Evolutionary conservation across 2,113 vertebrate species (phyloP).

Genomic region (Shinisaurus crocodilurus): DNA sequence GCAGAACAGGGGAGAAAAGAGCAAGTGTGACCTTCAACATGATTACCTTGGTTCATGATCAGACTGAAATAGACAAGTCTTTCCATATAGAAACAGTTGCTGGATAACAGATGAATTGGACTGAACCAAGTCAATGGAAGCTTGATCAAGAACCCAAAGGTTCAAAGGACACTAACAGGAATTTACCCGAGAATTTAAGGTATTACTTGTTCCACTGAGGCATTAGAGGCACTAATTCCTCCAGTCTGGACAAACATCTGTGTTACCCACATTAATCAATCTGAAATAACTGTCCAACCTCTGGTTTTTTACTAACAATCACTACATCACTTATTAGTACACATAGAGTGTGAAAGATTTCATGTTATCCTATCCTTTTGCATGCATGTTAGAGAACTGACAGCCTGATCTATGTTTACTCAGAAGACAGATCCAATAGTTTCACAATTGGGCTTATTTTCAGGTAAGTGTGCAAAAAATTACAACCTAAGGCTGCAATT

Average conservation of each 20-base stretch:
- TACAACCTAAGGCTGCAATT: background rate
- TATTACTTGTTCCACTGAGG: background rate
- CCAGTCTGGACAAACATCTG: background rate
- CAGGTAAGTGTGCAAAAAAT: background rate
- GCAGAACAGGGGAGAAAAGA: background rate
- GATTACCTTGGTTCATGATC: background rate
- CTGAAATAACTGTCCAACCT: background rate
- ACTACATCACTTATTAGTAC: background rate
- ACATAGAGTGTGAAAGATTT: background rate
- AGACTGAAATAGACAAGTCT: background rate
- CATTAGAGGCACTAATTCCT: background rate
- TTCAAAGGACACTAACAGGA: constrained; percentile 11
- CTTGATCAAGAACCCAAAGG: background rate
- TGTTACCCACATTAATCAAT: background rate
- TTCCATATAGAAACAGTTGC: background rate
- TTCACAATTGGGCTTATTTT: background rate
- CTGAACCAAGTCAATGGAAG: background rate
- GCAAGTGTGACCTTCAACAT: background rate
- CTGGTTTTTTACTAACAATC: background rate
- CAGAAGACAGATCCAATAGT: background rate
- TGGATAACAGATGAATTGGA: background rate
- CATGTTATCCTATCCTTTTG: background rate
- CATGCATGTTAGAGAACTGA: background rate
- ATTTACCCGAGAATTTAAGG: background rate
- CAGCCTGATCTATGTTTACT: background rate